Percentiles rank a stretch among this genome's conserved stretches.
Conservation (phyloP, 1,140 invertebrate species). For the Copidosoma floridanum region DNA sequence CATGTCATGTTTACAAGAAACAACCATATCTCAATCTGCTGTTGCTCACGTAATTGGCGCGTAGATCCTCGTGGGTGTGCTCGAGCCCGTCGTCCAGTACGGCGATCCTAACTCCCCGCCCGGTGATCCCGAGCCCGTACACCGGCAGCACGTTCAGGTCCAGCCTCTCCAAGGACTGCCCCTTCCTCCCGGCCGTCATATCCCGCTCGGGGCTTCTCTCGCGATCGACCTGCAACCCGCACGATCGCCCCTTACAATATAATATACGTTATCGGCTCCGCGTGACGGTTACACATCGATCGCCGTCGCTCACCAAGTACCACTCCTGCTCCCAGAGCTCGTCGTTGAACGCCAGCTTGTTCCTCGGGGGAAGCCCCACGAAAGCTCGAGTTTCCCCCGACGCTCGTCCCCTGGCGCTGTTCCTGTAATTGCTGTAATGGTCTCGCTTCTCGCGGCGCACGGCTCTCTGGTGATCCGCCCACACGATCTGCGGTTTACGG, state of each 20-base stretch:
- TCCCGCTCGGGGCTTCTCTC: no score
- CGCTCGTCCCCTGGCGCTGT: slow-evolving; percentile 4
- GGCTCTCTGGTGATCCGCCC: slow-evolving; percentile 68
- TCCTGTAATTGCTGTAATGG: slow-evolving; percentile 41
- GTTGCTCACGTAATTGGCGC: slow-evolving; percentile 79
- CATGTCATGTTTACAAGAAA: no score
- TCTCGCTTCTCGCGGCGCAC: slow-evolving; percentile 66
- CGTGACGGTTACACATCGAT: no score
- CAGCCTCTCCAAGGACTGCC: slow-evolving; percentile 54
- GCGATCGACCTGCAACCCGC: no score
- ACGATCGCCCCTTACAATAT: no score
- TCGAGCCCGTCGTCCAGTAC: slow-evolving; percentile 88
- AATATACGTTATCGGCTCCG: no score
- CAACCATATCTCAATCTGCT: no score
- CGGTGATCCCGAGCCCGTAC: slow-evolving; percentile 77
- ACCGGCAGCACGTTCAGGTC: slow-evolving; percentile 77
- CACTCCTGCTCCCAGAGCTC: slow-evolving; percentile 84
- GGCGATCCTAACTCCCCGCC: slow-evolving; percentile 74
- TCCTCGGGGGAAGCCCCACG: no score
- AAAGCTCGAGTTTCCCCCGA: slow-evolving; percentile 24
- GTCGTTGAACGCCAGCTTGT: slow-evolving; percentile 72
- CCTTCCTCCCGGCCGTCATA: slow-evolving; percentile 17
- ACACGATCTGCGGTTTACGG: slow-evolving; percentile 58
- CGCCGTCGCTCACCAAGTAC: slow-evolving; percentile 94
- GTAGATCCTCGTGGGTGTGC: slow-evolving; percentile 76